Evolutionary conservation across 2,888 invertebrate genomes (phyloP).

Genomic region (Leptopilina syphax): DNA sequence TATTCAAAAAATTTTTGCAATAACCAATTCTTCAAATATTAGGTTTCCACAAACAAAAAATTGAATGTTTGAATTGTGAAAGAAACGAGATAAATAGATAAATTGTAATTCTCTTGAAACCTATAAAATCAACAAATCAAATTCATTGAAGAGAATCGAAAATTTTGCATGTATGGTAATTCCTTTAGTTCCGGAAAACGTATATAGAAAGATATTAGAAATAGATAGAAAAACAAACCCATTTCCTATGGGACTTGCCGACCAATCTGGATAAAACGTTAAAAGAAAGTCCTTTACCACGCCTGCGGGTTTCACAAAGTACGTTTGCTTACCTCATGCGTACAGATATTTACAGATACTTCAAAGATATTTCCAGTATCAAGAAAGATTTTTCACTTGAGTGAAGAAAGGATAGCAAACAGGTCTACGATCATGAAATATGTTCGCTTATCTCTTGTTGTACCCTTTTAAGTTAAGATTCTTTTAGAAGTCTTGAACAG

Average conservation of each 20-base stretch:
- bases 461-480: conserved; percentile 8
- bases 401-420: conserved; percentile 52
- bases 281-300: conserved; percentile 51
- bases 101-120: too few species aligned
- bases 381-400: conserved; percentile 44
- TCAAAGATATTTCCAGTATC: conserved; percentile 51
- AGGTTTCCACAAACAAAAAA: too few species aligned
- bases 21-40: too few species aligned
- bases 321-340: conserved; percentile 66
- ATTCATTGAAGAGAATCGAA: not conserved
- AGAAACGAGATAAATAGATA: too few species aligned
- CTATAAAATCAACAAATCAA: not conserved
- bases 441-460: conserved; percentile 48
- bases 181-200: not conserved
- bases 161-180: not conserved
- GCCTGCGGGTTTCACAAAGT: conserved; percentile 63
- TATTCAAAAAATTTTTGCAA: too few species aligned
- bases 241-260: conserved; percentile 50
- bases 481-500: not conserved
- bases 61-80: too few species aligned
- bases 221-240: conserved; percentile 33
- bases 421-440: conserved; percentile 50
- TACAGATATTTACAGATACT: conserved; percentile 71
- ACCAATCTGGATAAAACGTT: conserved; percentile 59
- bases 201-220: conserved; percentile 15